phyloP scores from a whole-genome alignment of 2,888 invertebrate genomes.

The Parnassius apollo region DNA sequence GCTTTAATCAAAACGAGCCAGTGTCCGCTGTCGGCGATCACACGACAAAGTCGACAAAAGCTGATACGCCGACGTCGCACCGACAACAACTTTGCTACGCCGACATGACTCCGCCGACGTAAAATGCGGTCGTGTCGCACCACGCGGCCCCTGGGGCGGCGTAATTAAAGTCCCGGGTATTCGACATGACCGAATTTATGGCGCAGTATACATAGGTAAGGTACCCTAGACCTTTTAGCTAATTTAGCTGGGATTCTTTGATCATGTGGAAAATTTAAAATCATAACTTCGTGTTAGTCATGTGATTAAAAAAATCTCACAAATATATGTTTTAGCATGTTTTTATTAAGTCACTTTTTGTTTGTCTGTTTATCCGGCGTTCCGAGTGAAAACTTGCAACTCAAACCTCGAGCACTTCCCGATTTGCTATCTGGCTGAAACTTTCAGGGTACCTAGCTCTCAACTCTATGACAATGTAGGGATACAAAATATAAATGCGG shows the following conservation, averaged over 20 bases:
- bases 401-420: no score
- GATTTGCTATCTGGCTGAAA: no score
- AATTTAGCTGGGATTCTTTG: neutral
- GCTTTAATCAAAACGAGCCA: slow-evolving; percentile 11
- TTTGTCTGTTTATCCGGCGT: no score
- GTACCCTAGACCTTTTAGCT: neutral
- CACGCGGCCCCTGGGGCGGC: slow-evolving; percentile 66
- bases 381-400: no score
- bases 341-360: no score
- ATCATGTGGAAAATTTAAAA: neutral
- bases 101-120: slow-evolving; percentile 50
- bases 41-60: slow-evolving; percentile 57
- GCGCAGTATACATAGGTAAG: neutral
- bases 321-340: no score
- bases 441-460: no score
- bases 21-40: slow-evolving; percentile 45
- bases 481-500: no score
- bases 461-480: no score
- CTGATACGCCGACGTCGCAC: slow-evolving; percentile 28
- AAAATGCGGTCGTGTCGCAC: slow-evolving; percentile 66
- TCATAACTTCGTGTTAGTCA: no score
- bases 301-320: no score
- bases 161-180: slow-evolving; percentile 65
- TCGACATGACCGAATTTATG: slow-evolving; percentile 52
- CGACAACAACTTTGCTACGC: slow-evolving; percentile 18